Conservation (phyloP, 2,888 invertebrate species). For the Drosophila flavopinicola region DNA sequence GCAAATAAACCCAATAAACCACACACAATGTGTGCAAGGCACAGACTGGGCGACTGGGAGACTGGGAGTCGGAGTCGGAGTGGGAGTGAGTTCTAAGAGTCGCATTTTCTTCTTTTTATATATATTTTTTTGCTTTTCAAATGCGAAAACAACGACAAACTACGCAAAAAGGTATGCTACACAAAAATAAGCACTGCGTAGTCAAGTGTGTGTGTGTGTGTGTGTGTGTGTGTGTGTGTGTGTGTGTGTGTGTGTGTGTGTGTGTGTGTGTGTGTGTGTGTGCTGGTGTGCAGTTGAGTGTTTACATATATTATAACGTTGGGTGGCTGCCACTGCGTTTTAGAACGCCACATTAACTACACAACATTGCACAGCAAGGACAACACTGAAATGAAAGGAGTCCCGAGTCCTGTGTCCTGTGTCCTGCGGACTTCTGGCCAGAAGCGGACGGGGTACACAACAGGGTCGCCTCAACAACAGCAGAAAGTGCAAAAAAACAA, state of each 20-base stretch:
- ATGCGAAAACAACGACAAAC: conserved; percentile 73
- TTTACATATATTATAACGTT: conserved; percentile 71
- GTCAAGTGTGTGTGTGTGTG: conserved; percentile 24
- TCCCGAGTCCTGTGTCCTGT: not conserved
- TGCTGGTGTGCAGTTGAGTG: conserved; percentile 64
- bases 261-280: conserved; percentile 10
- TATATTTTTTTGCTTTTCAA: conserved; percentile 38
- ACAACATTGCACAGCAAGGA: conserved; percentile 67
- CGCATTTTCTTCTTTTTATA: conserved; percentile 3
- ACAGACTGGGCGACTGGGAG: not conserved
- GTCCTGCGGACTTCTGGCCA: not conserved
- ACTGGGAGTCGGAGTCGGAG: not conserved
- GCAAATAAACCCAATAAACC: conserved; percentile 27
- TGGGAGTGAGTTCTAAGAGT: conserved; percentile 3
- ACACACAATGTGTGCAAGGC: conserved; percentile 1
- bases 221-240: conserved; percentile 9
- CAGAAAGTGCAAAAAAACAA: not conserved
- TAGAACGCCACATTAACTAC: conserved; percentile 78
- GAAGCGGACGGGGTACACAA: not conserved
- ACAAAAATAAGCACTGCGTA: conserved; percentile 65
- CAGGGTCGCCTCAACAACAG: conserved; percentile 9
- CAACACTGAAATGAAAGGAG: conserved; percentile 24
- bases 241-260: conserved; percentile 8
- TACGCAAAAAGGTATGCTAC: conserved; percentile 74
- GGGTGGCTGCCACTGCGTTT: conserved; percentile 66